phyloP scores from a whole-genome alignment of 2,797 vertebrate species.

The Poeciliopsis infans region DNA sequence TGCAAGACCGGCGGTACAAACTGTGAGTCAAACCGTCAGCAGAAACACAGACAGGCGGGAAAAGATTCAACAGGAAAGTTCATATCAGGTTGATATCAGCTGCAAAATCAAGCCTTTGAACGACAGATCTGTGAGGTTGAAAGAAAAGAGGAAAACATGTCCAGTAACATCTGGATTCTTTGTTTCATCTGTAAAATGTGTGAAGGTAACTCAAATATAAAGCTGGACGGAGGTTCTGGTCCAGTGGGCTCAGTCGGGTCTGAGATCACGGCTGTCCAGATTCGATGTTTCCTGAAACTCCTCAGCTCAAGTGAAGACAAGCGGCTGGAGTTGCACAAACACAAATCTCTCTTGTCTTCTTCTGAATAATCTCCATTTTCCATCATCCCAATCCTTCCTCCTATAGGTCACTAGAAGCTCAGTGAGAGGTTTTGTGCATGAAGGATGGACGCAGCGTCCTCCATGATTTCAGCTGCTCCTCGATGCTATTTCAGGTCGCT shows the following conservation, averaged over 20 bases:
- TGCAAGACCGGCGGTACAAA: neutral
- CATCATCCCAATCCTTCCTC: neutral
- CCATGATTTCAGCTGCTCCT: constrained; percentile 45
- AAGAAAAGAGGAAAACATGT: neutral
- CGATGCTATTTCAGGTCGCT: constrained; percentile 46
- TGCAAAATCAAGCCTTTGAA: neutral
- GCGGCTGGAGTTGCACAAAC: neutral
- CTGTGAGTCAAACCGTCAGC: neutral
- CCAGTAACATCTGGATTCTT: neutral
- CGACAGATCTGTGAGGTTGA: too few species aligned
- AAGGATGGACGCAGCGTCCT: constrained; percentile 6
- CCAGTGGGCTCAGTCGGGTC: too few species aligned
- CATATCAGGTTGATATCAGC: too few species aligned
- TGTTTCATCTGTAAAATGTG: too few species aligned
- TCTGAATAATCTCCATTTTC: neutral
- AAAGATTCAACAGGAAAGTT: too few species aligned
- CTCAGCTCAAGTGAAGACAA: too few species aligned
- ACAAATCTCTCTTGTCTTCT: neutral
- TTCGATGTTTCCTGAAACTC: neutral
- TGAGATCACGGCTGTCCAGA: neutral
- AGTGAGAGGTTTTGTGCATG: neutral
- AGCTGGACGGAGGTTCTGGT: neutral
- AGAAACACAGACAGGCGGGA: neutral
- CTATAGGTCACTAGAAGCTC: too few species aligned
- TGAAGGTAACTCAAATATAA: too few species aligned